These are phyloP conservation scores for Cyclargus thomasi DNA, from an alignment of 1,140 invertebrate genomes.

Conservation along the genomic window DNA sequence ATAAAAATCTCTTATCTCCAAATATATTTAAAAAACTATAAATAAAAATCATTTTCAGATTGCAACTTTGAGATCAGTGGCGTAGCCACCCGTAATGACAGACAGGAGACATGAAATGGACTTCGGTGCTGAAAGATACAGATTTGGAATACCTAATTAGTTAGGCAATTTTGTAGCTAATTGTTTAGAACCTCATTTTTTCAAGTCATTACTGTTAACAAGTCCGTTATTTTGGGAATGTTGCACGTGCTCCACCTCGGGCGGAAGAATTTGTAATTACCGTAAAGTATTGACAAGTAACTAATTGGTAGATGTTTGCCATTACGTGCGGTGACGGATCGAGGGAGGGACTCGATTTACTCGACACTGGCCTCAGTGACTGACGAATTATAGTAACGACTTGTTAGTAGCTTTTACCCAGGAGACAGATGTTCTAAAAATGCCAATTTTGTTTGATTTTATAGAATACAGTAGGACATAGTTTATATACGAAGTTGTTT, in stretches of 20 bases:
- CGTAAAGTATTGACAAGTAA: constrained; percentile 1
- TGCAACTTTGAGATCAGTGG: too few relatives aligned
- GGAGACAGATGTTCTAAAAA: not conserved
- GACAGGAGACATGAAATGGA: too few relatives aligned
- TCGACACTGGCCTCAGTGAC: not conserved
- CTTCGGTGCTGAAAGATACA: too few relatives aligned
- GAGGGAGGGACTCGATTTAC: not conserved
- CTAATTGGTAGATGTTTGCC: not conserved
- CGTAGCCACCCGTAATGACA: too few relatives aligned
- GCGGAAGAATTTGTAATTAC: not conserved
- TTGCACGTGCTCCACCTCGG: not conserved
- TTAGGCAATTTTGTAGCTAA: not conserved
- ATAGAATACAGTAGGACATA: not conserved
- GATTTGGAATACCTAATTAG: not conserved
- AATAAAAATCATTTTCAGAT: too few relatives aligned
- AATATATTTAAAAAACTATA: too few relatives aligned
- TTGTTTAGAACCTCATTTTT: not conserved
- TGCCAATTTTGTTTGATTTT: not conserved
- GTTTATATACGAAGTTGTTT: not conserved
- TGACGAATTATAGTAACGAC: not conserved
- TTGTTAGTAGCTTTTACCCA: not conserved
- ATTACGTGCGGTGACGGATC: not conserved
- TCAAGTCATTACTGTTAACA: not conserved
- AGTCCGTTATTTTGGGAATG: not conserved
- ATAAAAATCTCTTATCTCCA: too few relatives aligned